A percentile compares a stretch with the other conserved stretches of the same genome.
Conservation (phyloP, 2,113 vertebrate genomes). For the Hippolais icterina region DNA sequence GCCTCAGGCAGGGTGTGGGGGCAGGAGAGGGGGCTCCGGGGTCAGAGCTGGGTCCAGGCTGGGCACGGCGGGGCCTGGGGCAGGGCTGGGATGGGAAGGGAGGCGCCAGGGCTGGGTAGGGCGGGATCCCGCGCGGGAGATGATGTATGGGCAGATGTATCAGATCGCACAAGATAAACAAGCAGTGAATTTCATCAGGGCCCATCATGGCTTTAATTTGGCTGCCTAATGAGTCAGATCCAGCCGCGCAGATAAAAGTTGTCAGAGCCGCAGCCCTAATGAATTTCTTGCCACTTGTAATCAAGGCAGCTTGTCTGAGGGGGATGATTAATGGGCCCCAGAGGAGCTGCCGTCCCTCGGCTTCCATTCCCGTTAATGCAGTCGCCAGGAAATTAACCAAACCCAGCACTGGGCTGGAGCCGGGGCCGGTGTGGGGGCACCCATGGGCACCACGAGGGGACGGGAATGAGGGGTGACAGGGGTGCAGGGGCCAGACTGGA, state of each 20-base stretch:
- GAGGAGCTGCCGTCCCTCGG: conserved; percentile 92
- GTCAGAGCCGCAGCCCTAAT: conserved; percentile 94
- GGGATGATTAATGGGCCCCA: conserved; percentile 94
- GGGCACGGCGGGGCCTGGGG: neutral
- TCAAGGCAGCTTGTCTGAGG: conserved; percentile 96
- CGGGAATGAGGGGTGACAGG: accelerated
- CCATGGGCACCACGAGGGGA: accelerated
- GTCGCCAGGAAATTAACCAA: conserved; percentile 73
- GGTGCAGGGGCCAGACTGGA: accelerated
- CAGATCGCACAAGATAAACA: conserved; percentile 97
- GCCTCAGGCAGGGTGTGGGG: accelerated
- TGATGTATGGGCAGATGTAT: conserved; percentile 90
- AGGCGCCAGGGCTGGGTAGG: conserved; percentile 2
- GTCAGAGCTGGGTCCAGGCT: neutral
- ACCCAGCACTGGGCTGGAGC: neutral
- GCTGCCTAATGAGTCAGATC: conserved; percentile 96
- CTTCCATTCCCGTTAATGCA: conserved; percentile 83
- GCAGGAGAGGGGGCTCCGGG: accelerated
- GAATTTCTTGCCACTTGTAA: conserved; percentile 99
- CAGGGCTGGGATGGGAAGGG: conserved; percentile 18
- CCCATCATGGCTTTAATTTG: conserved; percentile 96
- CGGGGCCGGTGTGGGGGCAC: neutral
- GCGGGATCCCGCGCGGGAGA: conserved; percentile 52
- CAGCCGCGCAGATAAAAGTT: conserved; percentile 94
- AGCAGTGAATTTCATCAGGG: conserved; percentile 95